Evolutionary conservation across 2,797 vertebrate genomes (phyloP), one percentile per base, ranked within the genome.

Genomic region (Lophius americanus): DNA sequence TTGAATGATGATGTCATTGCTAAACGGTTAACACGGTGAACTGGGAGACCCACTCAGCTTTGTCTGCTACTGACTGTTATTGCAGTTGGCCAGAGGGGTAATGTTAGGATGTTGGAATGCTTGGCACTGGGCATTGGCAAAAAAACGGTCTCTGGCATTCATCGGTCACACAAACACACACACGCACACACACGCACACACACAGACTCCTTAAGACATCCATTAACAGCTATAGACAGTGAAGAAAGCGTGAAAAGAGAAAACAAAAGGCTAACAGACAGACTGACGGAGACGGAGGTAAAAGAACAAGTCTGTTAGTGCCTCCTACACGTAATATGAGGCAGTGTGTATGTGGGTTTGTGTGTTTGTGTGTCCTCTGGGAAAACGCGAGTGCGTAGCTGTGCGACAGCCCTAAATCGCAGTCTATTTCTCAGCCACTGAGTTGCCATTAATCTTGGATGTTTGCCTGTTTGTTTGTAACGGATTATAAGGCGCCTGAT

Each of bases 381-480:
- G 69, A 75, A 75, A 68, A 54, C 51, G 47, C 4, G 10, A 61
- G 50, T 77, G 70, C 65, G 67, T 74, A 58, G 58, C 70, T 65
- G 35, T 64, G 69, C 7, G 3, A 51, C 35, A 39, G 49, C 69
- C 51, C 42, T 85, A 84, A 87, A 85, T 90, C 77, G 80, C 62
- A 70, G 55, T 64, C 65, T 68, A 78, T 74, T 87, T 81, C 70
- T 70, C 66, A 77, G 74, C 69, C 70, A 79, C 77, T 85, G 70
- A 78, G 37, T 57, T 78, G 64, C 79, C 75, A 79, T 89, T 88
- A 85, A 89, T 87, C 85, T 79, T 78, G 79, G 66, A 82, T 86
- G 84, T 86, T 85, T 82, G 78, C 75, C 70, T 84, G 68, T 90
- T 88, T 88, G 87, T 90, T 86, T 88, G 79, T 85, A 82, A 87